A percentile compares a stretch with the other conserved stretches of the same genome.
Evolutionary conservation across 2,888 invertebrate genomes (phyloP).

Genomic region (Sarcophaga subvicina): DNA sequence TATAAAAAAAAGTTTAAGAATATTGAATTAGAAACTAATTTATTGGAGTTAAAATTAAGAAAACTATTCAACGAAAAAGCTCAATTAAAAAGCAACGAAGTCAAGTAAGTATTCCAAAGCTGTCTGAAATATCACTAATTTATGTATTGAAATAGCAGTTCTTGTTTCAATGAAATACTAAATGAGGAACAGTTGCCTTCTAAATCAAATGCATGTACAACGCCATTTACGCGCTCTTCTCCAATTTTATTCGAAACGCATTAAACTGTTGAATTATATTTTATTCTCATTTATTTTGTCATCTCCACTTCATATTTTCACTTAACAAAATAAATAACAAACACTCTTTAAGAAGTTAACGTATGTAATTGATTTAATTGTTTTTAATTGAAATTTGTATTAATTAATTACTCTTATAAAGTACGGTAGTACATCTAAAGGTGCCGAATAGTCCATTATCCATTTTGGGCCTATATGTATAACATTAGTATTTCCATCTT

Average conservation of each 20-base stretch:
- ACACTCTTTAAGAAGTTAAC: no score
- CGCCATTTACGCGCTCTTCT: no score
- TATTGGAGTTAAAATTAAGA: constrained; percentile 81
- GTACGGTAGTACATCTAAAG: constrained; percentile 87
- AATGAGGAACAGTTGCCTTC: constrained; percentile 64
- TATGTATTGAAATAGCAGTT: constrained; percentile 41
- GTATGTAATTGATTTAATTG: no score
- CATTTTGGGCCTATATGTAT: constrained; percentile 84
- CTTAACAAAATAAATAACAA: no score
- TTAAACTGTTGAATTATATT: no score
- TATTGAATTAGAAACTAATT: constrained; percentile 87
- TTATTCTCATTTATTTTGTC: no score
- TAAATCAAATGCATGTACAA: no score
- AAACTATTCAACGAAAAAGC: constrained; percentile 67
- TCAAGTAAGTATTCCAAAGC: constrained; percentile 71
- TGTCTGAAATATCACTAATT: not conserved
- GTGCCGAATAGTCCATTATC: constrained; percentile 86
- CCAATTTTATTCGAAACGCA: no score
- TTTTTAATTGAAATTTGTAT: not conserved
- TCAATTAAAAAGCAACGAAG: constrained; percentile 68
- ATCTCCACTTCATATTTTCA: no score
- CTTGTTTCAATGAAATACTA: constrained; percentile 69
- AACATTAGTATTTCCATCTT: constrained; percentile 83
- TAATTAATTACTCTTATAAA: constrained; percentile 82
- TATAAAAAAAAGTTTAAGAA: constrained; percentile 89